A percentile compares a stretch with the other conserved stretches of the same genome.
Conservation (phyloP, 2,797 vertebrate species). For the Spondyliosoma cantharus region DNA sequence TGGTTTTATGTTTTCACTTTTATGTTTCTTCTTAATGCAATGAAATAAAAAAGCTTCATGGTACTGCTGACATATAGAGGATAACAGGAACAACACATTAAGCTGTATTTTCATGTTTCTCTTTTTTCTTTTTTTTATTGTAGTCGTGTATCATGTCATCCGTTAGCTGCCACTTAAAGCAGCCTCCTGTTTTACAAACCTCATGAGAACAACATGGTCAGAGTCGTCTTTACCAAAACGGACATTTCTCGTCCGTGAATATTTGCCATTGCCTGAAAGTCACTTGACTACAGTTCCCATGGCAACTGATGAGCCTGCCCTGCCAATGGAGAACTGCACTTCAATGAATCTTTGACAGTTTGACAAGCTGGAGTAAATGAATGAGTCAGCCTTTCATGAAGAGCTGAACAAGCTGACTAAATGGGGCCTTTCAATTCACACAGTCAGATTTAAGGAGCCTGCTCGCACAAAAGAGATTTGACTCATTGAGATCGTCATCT, state of each 20-base stretch:
- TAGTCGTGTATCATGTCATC: not conserved
- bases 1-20: not conserved
- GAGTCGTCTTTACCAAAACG: not conserved
- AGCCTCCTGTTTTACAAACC: not conserved
- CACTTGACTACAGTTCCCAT: constrained; percentile 66
- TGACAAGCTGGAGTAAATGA: constrained; percentile 70
- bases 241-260: constrained; percentile 33
- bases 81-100: not conserved
- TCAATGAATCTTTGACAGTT: constrained; percentile 67
- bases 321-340: constrained; percentile 38
- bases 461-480: constrained; percentile 30
- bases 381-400: constrained; percentile 73
- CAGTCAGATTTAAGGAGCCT: constrained; percentile 38
- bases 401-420: constrained; percentile 67
- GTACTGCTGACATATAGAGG: not conserved
- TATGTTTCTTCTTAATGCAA: not conserved
- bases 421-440: constrained; percentile 50
- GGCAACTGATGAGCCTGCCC: constrained; percentile 61
- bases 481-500: constrained; percentile 49
- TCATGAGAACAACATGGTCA: constrained; percentile 5
- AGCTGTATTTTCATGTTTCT: constrained; percentile 1
- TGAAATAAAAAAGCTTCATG: not conserved
- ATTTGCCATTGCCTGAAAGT: constrained; percentile 46
- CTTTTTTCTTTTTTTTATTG: not conserved
- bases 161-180: not conserved